Base-by-base conservation (phyloP, 2,888 invertebrate species). In the Cremastinae sp. region DNA sequence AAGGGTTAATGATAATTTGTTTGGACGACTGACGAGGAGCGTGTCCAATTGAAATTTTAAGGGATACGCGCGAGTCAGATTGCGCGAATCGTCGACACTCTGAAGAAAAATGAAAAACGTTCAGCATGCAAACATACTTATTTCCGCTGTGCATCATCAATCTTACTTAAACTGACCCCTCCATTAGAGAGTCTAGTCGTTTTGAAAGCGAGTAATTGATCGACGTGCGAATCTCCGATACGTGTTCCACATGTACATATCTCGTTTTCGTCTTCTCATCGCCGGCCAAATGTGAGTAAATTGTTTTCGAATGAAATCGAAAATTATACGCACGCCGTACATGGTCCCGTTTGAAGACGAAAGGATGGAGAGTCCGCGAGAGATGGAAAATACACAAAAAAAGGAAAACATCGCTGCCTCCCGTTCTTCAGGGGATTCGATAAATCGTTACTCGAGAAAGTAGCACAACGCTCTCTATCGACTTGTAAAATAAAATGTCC, bases 371-470 rank as follows among this genome's bases (percentile, higher is more conserved):
- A 56, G 45, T 49, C 18, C 70, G 53, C 22, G 47, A 18, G 58
- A 51, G n/a, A 14, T 53, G 14, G 9, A 28, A 28, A 28, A 28
- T 28, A 5, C 5, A 28, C 5, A 28, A 3, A 28, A 28, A 28
- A 3, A 28, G 9, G 16, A 8, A 10, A 28, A 28, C 2, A 28
- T 39, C 28, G 10, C 43, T 51, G 47, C 58, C 65, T 56, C n/a
- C 58, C 62, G 66, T 62, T 78, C 76, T 65, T 74, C 28, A 43
- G 74, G 75, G 68, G 51, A 75, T 71, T 64, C 72, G 73, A 78
- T 79, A 78, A 78, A 78, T 79, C 73, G 79, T 78, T 51, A 56
- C 62, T 62, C 51, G 79, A 65, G 79, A 77, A 77, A 79, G 79
- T 72, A 43, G 73, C 66, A 72, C 74, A 64, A 51, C 49, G 35